A percentile compares a stretch with the other conserved stretches of the same genome.
phyloP scores from a whole-genome alignment of 2,113 vertebrate species.

The Bubo bubo region DNA sequence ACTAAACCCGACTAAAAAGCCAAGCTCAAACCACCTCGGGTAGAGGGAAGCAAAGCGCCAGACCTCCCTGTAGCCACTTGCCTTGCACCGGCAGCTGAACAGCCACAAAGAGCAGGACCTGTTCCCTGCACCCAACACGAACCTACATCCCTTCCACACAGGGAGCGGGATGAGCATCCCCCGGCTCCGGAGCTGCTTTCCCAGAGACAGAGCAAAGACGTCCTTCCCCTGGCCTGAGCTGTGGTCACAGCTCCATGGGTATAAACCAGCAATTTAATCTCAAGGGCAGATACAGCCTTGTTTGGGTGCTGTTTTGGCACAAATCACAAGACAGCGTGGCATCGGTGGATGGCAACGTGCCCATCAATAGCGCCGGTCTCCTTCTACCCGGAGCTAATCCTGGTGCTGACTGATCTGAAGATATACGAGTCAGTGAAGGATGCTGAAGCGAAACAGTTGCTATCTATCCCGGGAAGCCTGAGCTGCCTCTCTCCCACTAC shows the following conservation, averaged over 20 bases:
- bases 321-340: background rate
- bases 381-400: background rate
- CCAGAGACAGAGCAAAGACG: background rate
- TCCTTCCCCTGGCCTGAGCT: background rate
- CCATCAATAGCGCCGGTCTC: background rate
- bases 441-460: background rate
- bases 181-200: background rate
- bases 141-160: fast-evolving
- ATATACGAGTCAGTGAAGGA: background rate
- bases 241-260: background rate
- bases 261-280: background rate
- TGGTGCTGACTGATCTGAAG: background rate
- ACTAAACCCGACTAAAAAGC: background rate
- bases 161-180: background rate
- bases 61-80: background rate
- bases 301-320: background rate
- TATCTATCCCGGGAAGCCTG: background rate
- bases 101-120: background rate
- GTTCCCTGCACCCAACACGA: background rate
- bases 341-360: background rate
- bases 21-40: background rate
- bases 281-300: background rate
- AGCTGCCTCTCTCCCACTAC: background rate
- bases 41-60: background rate
- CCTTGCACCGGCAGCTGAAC: background rate